Evolutionary conservation across 2,113 vertebrate genomes (phyloP), one percentile per base, ranked within the genome.

Genomic region (Beaufortia kweichowensis): DNA sequence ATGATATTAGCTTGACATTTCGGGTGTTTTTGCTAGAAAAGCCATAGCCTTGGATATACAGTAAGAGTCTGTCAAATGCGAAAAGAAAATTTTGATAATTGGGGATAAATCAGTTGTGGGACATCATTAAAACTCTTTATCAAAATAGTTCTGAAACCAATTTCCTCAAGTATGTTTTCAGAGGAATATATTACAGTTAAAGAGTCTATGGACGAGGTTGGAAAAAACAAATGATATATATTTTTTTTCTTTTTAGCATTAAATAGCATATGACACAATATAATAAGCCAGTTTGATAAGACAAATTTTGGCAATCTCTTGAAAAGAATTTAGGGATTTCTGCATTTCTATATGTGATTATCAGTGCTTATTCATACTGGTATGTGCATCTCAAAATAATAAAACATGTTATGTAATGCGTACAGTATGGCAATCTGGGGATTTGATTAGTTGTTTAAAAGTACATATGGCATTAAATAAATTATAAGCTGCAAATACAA

Each of bases 371-470:
- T 9, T 35, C 33, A 29, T 53, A 68, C 9, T 66, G 50, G 65
- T 50, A 28, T 50, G 19, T 53, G 17, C 17, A 14, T 67, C 24
- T 6, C 43, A 50, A 19, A 26, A 68, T 31, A 68, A 67, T 41
- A 67, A 67, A 55, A 56, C 12, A 56, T 39, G 43, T 21, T n/a
- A 23, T 55, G 66, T 31, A 29, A 53, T 69, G 66, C 53, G 66
- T 14, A 46, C 19, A 31, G 19, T 69, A 69, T 28, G 33, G 19
- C 28, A 56, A 50, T 23, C 23, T 68, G 14, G 65, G 15, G 41
- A 43, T 2, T 28, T 65, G 9, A 15, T 46, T 28, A 33, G 28
- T 33, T 53, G 65, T 31, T 21, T 39, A 26, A 29, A n/a, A 56
- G 67, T 56, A 23, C n/a, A 24, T 39, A 56, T 55, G 29, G n/a